A percentile compares a stretch with the other conserved stretches of the same genome.
phyloP scores from a whole-genome alignment of 1,140 invertebrate genomes.

The Drosophila subpulchrella region DNA sequence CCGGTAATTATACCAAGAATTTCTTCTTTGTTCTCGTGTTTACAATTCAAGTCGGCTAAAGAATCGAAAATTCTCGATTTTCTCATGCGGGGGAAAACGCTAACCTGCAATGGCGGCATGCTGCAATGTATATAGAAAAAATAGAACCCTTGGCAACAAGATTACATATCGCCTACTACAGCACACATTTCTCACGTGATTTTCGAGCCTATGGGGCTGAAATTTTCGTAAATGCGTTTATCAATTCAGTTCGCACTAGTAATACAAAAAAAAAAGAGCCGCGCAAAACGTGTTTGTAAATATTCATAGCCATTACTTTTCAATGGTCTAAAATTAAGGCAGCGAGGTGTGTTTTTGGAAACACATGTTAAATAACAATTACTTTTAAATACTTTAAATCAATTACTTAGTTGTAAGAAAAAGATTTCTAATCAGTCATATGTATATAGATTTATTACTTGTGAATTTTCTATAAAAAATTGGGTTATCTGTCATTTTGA shows the following conservation, averaged over 20 bases:
- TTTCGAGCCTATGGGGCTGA: neutral
- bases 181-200: slow-evolving; percentile 1
- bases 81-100: neutral
- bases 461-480: too few species aligned
- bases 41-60: slow-evolving; percentile 3
- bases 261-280: neutral
- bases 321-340: neutral
- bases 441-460: neutral
- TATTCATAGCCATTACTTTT: neutral
- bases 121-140: slow-evolving; percentile 2
- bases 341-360: neutral
- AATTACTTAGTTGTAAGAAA: too few species aligned
- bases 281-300: slow-evolving; percentile 2
- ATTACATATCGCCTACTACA: slow-evolving; percentile 13
- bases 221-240: neutral
- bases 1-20: slow-evolving; percentile 86
- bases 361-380: neutral
- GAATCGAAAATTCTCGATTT: neutral
- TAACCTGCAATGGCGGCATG: slow-evolving; percentile 14
- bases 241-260: neutral
- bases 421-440: neutral
- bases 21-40: slow-evolving; percentile 25
- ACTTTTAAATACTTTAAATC: neutral
- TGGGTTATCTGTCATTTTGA: too few species aligned
- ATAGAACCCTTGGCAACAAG: slow-evolving; percentile 31